Evolutionary conservation across 2,113 vertebrate genomes (phyloP).

Genomic region (Misgurnus mizolepis): DNA sequence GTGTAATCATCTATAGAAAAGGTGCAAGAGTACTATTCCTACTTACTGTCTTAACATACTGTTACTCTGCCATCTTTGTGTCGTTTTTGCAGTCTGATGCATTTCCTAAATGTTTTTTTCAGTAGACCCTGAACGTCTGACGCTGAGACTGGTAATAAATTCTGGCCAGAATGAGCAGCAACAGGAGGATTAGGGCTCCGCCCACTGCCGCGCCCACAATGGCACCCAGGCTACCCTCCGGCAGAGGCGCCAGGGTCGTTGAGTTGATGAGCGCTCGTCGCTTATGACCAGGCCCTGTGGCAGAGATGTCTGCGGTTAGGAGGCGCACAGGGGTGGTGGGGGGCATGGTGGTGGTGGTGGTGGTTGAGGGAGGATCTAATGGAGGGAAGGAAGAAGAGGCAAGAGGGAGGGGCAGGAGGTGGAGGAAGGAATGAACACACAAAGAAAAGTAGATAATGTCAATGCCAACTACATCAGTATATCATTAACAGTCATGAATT

Average conservation of each 20-base stretch:
- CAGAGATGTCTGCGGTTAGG: conserved; percentile 85
- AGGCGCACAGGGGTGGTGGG: conserved; percentile 90
- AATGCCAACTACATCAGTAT: conserved; percentile 87
- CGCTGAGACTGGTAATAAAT: conserved; percentile 87
- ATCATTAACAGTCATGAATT: conserved; percentile 76
- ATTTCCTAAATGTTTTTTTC: conserved; percentile 27
- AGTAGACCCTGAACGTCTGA: conserved; percentile 91
- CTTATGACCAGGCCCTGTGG: conserved; percentile 83
- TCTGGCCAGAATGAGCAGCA: conserved; percentile 85
- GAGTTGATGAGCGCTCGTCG: conserved; percentile 81
- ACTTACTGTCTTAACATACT: conserved; percentile 26
- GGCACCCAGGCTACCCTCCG: conserved; percentile 89
- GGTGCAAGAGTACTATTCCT: conserved; percentile 43
- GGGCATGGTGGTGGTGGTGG: conserved; percentile 88
- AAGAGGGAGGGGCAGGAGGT: conserved; percentile 80
- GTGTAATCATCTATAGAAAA: conserved; percentile 36
- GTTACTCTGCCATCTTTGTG: conserved; percentile 25
- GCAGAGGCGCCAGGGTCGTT: conserved; percentile 86
- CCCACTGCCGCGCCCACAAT: conserved; percentile 93
- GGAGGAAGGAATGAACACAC: conserved; percentile 78
- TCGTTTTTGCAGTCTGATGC: conserved; percentile 39
- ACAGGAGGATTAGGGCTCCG: conserved; percentile 89
- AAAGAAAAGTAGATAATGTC: conserved; percentile 93
- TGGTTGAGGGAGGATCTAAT: conserved; percentile 98
- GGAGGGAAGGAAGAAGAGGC: conserved; percentile 76